These are phyloP conservation scores for Condylostylus longicornis DNA, from an alignment of 1,140 invertebrate species.

Conservation along the genomic window DNA sequence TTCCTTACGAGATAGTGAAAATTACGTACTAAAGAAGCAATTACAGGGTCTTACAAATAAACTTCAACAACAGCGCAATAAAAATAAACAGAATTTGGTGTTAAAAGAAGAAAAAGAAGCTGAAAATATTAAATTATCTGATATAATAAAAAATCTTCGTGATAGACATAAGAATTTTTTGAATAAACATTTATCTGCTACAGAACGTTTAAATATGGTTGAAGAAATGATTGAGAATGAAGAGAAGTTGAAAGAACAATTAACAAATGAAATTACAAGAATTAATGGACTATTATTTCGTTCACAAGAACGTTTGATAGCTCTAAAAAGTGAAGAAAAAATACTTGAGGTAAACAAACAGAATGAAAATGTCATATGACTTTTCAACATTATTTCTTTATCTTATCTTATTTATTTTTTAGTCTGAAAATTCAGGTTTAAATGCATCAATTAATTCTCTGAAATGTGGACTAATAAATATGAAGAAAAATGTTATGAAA, in stretches of 20 bases:
- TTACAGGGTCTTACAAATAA: conserved; percentile 21
- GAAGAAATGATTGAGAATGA: conserved; percentile 26
- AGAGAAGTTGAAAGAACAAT: conserved; percentile 10
- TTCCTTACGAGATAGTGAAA: too few species aligned
- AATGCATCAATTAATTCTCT: conserved; percentile 9
- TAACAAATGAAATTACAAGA: conserved; percentile 20
- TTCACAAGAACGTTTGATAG: conserved; percentile 17
- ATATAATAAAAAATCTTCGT: conserved; percentile 12
- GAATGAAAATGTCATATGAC: too few species aligned
- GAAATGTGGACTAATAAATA: neutral
- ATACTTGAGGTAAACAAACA: conserved; percentile 6
- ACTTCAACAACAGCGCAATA: conserved; percentile 19
- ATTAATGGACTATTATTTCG: conserved; percentile 22
- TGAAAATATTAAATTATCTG: conserved; percentile 12
- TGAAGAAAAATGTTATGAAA: conserved; percentile 1
- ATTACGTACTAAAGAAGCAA: conserved; percentile 16
- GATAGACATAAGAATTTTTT: conserved; percentile 13
- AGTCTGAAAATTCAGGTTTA: conserved; percentile 16
- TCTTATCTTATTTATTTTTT: neutral
- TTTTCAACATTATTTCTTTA: too few species aligned
- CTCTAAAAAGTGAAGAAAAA: conserved; percentile 18
- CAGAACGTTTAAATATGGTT: conserved; percentile 21
- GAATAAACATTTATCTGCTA: conserved; percentile 18
- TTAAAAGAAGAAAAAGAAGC: conserved; percentile 11
- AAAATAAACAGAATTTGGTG: conserved; percentile 16